phyloP scores from a whole-genome alignment of 1,140 invertebrate genomes.

The Temnothorax curvispinosus region DNA sequence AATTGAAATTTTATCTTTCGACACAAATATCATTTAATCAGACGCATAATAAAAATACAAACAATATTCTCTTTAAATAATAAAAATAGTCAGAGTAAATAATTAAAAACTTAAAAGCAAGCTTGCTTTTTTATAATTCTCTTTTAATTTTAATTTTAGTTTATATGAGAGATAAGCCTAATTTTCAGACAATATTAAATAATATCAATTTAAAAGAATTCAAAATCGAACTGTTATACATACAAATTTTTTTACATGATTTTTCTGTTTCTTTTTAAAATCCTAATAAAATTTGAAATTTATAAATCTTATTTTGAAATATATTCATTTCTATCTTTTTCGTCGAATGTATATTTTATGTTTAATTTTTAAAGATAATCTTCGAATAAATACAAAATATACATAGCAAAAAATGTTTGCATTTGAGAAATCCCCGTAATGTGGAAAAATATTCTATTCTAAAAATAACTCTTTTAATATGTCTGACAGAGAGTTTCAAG shows the following conservation, averaged over 20 bases:
- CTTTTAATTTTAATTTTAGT: background rate
- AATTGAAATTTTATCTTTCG: background rate
- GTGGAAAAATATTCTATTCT: background rate
- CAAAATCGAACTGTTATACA: background rate
- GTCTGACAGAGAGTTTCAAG: background rate
- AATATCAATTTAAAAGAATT: background rate
- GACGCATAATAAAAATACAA: background rate
- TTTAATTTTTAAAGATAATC: background rate
- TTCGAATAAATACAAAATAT: background rate
- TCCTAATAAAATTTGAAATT: background rate
- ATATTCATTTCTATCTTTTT: background rate
- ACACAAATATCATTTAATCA: background rate
- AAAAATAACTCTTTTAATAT: background rate
- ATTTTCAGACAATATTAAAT: background rate
- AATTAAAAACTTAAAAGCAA: background rate
- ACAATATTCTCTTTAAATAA: background rate
- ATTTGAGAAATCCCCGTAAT: background rate
- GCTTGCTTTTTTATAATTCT: background rate
- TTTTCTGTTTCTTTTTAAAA: background rate
- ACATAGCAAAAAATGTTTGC: background rate
- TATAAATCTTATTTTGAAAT: background rate
- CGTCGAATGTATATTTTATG: background rate
- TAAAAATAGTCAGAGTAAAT: background rate
- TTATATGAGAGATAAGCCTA: too few species aligned
- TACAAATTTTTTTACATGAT: background rate